Percentiles rank a stretch among this genome's conserved stretches.
These are phyloP conservation scores for Spodoptera picta DNA, from an alignment of 2,888 invertebrate genomes.

Conservation along the genomic window DNA sequence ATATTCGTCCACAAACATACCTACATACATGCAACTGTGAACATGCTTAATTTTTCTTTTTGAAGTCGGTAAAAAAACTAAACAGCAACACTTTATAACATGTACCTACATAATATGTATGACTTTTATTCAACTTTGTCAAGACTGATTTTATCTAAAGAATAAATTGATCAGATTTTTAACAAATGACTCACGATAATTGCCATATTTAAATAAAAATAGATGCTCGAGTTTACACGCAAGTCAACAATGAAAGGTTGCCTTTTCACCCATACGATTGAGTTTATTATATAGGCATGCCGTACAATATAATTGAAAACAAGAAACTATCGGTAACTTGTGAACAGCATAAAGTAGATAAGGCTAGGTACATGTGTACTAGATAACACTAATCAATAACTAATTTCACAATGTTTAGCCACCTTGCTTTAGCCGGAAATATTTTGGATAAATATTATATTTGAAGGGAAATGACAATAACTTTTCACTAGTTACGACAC, in stretches of 20 bases:
- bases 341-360: constrained; percentile 15
- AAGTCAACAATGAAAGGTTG: background rate
- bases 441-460: too few relatives aligned
- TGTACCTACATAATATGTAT: too few relatives aligned
- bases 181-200: constrained; percentile 18
- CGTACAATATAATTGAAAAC: background rate
- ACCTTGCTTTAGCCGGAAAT: too few relatives aligned
- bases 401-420: constrained; percentile 4
- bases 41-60: too few relatives aligned
- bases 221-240: background rate
- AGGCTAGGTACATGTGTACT: background rate
- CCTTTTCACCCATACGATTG: background rate
- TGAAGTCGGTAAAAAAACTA: too few relatives aligned
- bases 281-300: too few relatives aligned
- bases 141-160: constrained; percentile 19
- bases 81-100: too few relatives aligned
- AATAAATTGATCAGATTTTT: background rate
- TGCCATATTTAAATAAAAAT: too few relatives aligned
- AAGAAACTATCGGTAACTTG: background rate
- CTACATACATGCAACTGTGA: too few relatives aligned
- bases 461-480: too few relatives aligned
- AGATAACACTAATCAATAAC: constrained; percentile 5
- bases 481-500: too few relatives aligned
- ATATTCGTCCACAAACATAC: too few relatives aligned
- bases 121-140: constrained; percentile 15